A percentile compares a stretch with the other conserved stretches of the same genome.
Conservation (phyloP, 2,797 vertebrate species). For the Tragelaphus oryx region DNA sequence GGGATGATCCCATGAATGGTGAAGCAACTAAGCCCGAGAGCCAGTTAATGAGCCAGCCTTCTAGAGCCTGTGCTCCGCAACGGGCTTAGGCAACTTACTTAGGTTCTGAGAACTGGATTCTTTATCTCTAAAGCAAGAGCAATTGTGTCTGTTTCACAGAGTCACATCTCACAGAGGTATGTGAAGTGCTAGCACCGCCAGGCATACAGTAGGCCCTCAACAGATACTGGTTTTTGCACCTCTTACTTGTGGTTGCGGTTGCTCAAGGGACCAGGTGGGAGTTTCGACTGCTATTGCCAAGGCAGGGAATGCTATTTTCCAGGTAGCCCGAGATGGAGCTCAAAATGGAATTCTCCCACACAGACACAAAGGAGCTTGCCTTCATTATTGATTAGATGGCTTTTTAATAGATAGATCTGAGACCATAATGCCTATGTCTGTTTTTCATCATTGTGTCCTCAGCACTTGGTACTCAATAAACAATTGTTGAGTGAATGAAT, state of each 20-base stretch:
- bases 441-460: not conserved
- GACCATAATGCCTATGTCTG: not conserved
- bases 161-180: not conserved
- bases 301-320: slow-evolving; percentile 60
- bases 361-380: not conserved
- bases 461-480: not conserved
- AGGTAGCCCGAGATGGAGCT: slow-evolving; percentile 51
- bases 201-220: not conserved
- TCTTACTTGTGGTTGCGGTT: slow-evolving; percentile 44
- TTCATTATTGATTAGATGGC: not conserved
- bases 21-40: not conserved
- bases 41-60: not conserved
- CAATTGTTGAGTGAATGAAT: not conserved
- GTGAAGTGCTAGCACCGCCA: not conserved
- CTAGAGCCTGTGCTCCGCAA: not conserved
- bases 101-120: not conserved
- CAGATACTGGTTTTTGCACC: not conserved
- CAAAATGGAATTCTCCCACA: not conserved
- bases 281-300: slow-evolving; percentile 37
- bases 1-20: not conserved
- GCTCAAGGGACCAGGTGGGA: slow-evolving; percentile 61
- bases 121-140: slow-evolving; percentile 14
- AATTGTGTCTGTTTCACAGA: not conserved
- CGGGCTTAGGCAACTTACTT: not conserved
- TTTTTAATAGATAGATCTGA: not conserved